These are phyloP conservation scores for Aegithalos caudatus DNA, from an alignment of 2,113 vertebrate species.

Conservation along the genomic window DNA sequence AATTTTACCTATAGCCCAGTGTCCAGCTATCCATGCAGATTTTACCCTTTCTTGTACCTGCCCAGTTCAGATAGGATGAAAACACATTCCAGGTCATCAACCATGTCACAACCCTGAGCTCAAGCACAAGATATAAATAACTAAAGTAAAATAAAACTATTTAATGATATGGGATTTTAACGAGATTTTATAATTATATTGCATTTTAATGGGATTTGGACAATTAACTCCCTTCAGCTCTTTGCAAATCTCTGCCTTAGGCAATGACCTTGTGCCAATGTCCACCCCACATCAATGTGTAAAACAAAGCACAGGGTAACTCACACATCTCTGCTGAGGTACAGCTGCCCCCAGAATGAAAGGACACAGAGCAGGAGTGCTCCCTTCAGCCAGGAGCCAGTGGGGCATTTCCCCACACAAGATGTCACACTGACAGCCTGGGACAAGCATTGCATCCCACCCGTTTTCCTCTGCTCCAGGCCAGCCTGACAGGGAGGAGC, in stretches of 20 bases:
- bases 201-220: slow-evolving; percentile 41
- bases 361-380: neutral
- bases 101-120: no score
- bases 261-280: neutral
- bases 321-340: neutral
- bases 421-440: neutral
- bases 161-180: slow-evolving; percentile 28
- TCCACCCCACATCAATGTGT: neutral
- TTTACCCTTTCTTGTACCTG: no score
- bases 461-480: neutral
- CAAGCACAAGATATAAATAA: neutral
- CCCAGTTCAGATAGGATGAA: no score
- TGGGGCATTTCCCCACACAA: neutral
- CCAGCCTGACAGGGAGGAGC: neutral
- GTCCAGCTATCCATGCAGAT: no score
- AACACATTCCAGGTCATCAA: no score
- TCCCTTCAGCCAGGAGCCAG: neutral
- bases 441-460: neutral
- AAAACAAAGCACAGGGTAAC: neutral
- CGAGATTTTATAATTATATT: slow-evolving; percentile 36
- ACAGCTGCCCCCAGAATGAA: neutral
- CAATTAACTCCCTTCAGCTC: slow-evolving; percentile 26
- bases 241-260: slow-evolving; percentile 5
- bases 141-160: neutral
- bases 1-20: no score